Evolutionary conservation across 2,888 invertebrate genomes (phyloP).

Genomic region (Oscheius sp.): DNA sequence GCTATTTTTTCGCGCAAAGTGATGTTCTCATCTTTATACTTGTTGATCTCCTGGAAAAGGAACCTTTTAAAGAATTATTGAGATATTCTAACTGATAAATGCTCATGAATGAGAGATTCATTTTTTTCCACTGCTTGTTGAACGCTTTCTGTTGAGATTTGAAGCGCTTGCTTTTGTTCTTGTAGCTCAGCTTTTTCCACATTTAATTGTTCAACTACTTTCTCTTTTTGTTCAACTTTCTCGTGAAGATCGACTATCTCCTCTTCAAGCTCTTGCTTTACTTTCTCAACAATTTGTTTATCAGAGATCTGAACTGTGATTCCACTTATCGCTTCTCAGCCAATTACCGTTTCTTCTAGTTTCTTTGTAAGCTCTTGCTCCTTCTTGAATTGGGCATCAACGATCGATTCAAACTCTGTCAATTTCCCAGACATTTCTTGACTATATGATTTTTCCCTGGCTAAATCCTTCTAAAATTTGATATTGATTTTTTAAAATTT

Average conservation of each 20-base stretch:
- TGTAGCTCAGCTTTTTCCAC: neutral
- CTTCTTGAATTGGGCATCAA: conserved; percentile 23
- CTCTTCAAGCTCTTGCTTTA: conserved; percentile 10
- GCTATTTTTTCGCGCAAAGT: neutral
- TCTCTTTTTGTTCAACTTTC: neutral
- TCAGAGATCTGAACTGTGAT: neutral
- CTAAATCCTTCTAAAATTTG: neutral
- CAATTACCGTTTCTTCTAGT: conserved; percentile 21
- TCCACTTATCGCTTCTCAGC: neutral
- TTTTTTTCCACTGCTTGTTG: neutral
- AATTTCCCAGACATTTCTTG: conserved; percentile 32
- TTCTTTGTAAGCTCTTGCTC: conserved; percentile 24
- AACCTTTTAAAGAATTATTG: too few relatives aligned
- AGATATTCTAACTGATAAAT: neutral
- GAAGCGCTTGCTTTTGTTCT: neutral
- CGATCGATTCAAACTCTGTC: conserved; percentile 30
- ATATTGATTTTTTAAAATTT: neutral
- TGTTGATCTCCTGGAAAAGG: neutral
- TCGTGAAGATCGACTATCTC: neutral
- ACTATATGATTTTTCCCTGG: neutral
- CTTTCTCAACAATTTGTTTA: neutral
- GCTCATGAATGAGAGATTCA: neutral
- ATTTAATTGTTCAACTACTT: neutral
- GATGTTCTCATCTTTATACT: neutral
- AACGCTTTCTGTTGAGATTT: neutral